Evolutionary conservation across 2,113 vertebrate genomes (phyloP).

Genomic region (Microtus oregoni): DNA sequence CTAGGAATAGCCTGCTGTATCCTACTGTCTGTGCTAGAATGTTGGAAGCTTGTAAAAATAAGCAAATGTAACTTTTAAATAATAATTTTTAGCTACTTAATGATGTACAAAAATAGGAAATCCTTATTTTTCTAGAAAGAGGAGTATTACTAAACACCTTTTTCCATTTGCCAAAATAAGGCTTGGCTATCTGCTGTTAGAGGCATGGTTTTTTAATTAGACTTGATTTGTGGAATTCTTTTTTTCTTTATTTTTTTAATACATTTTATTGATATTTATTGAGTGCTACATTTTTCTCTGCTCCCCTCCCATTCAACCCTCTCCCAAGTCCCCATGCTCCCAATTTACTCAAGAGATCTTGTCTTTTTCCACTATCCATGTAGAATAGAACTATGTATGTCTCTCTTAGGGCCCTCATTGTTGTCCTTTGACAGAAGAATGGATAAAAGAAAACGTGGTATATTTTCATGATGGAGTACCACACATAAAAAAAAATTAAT

Average conservation of each 20-base stretch:
- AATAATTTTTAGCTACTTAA: conserved; percentile 18
- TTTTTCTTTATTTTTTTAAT: not conserved
- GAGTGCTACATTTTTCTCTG: too few relatives aligned
- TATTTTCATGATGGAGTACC: too few relatives aligned
- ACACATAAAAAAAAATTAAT: too few relatives aligned
- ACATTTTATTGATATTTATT: too few relatives aligned
- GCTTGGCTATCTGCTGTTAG: not conserved
- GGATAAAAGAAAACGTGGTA: too few relatives aligned
- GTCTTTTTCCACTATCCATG: too few relatives aligned
- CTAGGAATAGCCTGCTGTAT: not conserved
- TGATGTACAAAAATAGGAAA: not conserved
- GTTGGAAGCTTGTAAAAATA: not conserved
- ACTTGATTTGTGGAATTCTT: not conserved
- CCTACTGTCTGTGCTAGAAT: not conserved
- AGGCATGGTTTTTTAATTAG: not conserved
- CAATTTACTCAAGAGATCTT: too few relatives aligned
- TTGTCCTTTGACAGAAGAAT: too few relatives aligned
- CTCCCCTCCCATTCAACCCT: too few relatives aligned
- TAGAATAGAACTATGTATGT: too few relatives aligned
- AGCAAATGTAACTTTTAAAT: not conserved
- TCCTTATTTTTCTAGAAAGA: not conserved
- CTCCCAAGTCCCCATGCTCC: too few relatives aligned
- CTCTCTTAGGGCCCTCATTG: too few relatives aligned
- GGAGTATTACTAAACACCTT: not conserved
- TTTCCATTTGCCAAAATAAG: not conserved